Conservation (phyloP, 1,140 invertebrate genomes). For the Metaphire vulgaris region DNA sequence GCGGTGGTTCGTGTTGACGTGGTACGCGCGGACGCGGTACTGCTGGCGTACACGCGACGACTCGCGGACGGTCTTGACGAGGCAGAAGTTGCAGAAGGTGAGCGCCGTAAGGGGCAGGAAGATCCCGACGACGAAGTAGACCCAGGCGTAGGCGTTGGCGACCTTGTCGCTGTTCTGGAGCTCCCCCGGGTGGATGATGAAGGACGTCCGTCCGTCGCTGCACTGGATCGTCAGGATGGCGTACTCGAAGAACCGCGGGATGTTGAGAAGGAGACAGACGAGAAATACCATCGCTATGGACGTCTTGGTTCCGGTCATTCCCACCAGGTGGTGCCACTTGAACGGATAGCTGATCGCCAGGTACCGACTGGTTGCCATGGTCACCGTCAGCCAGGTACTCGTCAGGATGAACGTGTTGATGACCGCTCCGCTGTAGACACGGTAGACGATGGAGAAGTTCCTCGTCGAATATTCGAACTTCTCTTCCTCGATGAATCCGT, state of each 20-base stretch:
- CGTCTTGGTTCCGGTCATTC: slow-evolving; percentile 39
- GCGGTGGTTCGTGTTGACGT: slow-evolving; percentile 22
- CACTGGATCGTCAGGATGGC: slow-evolving; percentile 34
- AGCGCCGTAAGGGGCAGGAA: slow-evolving; percentile 33
- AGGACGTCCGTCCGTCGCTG: slow-evolving; percentile 32
- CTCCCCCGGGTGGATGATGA: slow-evolving; percentile 1
- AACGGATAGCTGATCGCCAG: slow-evolving; percentile 48
- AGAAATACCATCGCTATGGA: slow-evolving; percentile 39
- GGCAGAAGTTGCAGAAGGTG: slow-evolving; percentile 29
- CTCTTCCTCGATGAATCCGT: slow-evolving; percentile 15
- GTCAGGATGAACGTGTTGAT: slow-evolving; percentile 47
- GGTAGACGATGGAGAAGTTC: slow-evolving; percentile 18
- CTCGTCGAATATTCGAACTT: background rate
- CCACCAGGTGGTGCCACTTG: slow-evolving; percentile 43
- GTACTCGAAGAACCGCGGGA: slow-evolving; percentile 43
- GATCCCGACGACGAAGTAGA: slow-evolving; percentile 32
- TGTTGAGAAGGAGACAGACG: slow-evolving; percentile 36
- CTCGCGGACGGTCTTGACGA: slow-evolving; percentile 42
- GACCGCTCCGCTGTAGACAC: slow-evolving; percentile 34
- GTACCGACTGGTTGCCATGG: slow-evolving; percentile 47
- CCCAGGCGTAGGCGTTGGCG: slow-evolving; percentile 28
- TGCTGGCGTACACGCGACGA: slow-evolving; percentile 22
- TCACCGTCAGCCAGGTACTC: slow-evolving; percentile 47
- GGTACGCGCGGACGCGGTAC: slow-evolving; percentile 1
- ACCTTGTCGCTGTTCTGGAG: background rate